Percentiles rank a stretch among this genome's conserved stretches.
Evolutionary conservation across 2,888 invertebrate genomes (phyloP).

Genomic region (Melinaea marsaeus): DNA sequence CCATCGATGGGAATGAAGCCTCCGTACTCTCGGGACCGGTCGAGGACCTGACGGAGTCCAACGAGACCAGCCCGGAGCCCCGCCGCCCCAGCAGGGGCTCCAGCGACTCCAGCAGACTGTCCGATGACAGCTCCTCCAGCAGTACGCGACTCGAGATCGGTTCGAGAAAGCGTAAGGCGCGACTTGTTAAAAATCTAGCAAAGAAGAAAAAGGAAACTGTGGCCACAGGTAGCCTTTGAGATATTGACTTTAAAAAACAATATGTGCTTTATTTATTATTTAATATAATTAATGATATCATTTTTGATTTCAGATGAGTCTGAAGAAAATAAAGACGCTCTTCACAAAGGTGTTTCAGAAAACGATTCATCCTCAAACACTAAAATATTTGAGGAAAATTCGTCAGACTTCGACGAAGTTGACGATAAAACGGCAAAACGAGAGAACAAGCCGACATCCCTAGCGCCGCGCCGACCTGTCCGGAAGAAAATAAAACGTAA

Average conservation of each 20-base stretch:
- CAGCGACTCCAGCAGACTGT: constrained; percentile 67
- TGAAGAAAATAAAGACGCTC: constrained; percentile 44
- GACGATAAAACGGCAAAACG: constrained; percentile 55
- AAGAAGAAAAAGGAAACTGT: constrained; percentile 52
- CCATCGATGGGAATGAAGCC: constrained; percentile 64
- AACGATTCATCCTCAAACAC: constrained; percentile 47
- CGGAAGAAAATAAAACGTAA: constrained; percentile 81
- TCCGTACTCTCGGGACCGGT: constrained; percentile 48
- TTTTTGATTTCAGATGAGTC: constrained; percentile 48
- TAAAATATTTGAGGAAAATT: constrained; percentile 67
- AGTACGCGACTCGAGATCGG: constrained; percentile 52
- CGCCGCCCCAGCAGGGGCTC: constrained; percentile 66
- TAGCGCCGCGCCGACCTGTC: constrained; percentile 76
- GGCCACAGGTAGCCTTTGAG: constrained; percentile 41
- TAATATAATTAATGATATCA: constrained; percentile 5
- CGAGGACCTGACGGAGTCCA: constrained; percentile 47
- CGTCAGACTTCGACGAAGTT: constrained; percentile 67
- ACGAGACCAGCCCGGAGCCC: constrained; percentile 56
- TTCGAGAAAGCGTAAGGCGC: constrained; percentile 57
- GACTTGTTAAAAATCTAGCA: constrained; percentile 41
- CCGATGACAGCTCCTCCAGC: constrained; percentile 69
- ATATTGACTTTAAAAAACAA: neutral
- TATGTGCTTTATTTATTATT: neutral
- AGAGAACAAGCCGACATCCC: constrained; percentile 37
- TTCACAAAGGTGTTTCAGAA: constrained; percentile 44